Evolutionary conservation across 2,113 vertebrate species (phyloP), one percentile per base, ranked within the genome.

Genomic region (Seriola aureovittata): DNA sequence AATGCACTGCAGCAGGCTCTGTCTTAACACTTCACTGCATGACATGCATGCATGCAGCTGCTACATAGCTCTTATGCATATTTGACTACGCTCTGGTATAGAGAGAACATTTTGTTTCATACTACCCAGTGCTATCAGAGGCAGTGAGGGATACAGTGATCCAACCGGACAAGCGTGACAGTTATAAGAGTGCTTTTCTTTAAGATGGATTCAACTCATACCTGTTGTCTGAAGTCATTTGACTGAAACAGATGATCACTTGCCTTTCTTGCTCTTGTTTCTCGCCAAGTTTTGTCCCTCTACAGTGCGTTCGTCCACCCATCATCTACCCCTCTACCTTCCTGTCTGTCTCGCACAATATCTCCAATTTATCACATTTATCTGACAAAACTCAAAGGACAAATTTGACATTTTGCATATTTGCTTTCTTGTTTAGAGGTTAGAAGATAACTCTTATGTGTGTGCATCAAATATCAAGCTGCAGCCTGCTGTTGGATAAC

Each of bases 31-130:
- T 48, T 46, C 55, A 44, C 21, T 52, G 72, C 12, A 17, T 58
- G 48, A 52, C 76, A 69, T 42, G 36, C 62, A 66, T 42, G 36
- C 62, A 46, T 64, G 73, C 64, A 59, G 32, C 57, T 19, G 48
- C 38, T 50, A 40, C 58, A 80, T 66, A 44, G 71, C 60, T 38
- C 44, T 23, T 16, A 55, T 89, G 75, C 80, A 87, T 87, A 64
- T 90, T 87, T 80, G 80, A 82, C 52, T 40, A 57, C 69, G 4
- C 21, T 58, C 54, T 19, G 13, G 25, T 77, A 42, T 21, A 23
- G 5, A 62, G 48, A 63, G 66, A 75, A 75, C 55, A 79, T 69
- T 69, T 74, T 69, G n/a, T 29, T 71, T 60, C 46, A 74, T 21
- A 59, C 44, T 59, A 16, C 19, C 17, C 36, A 4, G 50, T 67